phyloP scores from a whole-genome alignment of 2,797 vertebrate genomes.

The Rhincodon typus region DNA sequence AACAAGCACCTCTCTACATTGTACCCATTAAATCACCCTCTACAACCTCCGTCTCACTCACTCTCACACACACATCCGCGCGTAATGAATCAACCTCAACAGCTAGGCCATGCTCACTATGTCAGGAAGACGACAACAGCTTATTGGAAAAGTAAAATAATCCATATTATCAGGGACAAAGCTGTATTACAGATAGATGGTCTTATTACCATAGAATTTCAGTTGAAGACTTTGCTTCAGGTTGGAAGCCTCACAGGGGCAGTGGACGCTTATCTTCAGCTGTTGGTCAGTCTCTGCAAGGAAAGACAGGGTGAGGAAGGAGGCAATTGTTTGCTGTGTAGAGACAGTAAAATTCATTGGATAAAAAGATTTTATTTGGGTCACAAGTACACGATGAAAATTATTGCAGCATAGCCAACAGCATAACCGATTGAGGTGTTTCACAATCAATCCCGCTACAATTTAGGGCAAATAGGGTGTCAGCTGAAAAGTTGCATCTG shows the following conservation, averaged over 20 bases:
- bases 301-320: not conserved
- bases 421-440: not conserved
- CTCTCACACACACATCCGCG: too few relatives aligned
- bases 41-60: too few relatives aligned
- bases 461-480: not conserved
- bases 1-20: not conserved
- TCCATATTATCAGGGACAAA: not conserved
- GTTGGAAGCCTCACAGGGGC: not conserved
- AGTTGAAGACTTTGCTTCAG: not conserved
- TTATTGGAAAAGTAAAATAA: not conserved
- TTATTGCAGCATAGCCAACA: not conserved
- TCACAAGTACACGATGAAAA: not conserved
- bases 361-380: not conserved
- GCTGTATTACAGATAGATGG: not conserved
- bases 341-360: not conserved
- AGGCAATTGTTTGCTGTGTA: not conserved
- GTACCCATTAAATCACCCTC: not conserved
- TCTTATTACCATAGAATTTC: not conserved
- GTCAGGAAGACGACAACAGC: not conserved
- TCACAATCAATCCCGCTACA: not conserved
- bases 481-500: not conserved
- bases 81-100: not conserved
- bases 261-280: not conserved
- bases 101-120: not conserved
- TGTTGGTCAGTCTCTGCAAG: not conserved